Percentiles rank a stretch among this genome's conserved stretches.
Conservation (phyloP, 1,140 invertebrate species). For the Meloidogyne floridensis region DNA sequence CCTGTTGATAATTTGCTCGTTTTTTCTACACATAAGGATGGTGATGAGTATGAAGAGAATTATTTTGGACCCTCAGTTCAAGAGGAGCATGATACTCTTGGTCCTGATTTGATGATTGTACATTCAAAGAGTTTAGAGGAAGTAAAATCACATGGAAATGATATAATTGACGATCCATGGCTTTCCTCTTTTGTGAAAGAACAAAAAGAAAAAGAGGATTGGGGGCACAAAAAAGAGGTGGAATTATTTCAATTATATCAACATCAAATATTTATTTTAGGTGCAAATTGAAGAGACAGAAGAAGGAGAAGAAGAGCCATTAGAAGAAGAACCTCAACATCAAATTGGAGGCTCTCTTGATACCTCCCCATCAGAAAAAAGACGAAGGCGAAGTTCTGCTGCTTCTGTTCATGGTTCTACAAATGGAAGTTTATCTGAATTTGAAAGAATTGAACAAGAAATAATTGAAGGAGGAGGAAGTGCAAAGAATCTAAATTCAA, state of each 20-base stretch:
- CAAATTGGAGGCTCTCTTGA: conserved; percentile 5
- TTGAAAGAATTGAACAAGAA: conserved; percentile 31
- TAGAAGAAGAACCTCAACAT: conserved; percentile 22
- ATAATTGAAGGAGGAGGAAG: not conserved
- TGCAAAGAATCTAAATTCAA: not conserved
- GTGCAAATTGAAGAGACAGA: conserved; percentile 19
- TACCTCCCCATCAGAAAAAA: conserved; percentile 22
- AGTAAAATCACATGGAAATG: not conserved
- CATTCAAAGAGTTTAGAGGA: not conserved
- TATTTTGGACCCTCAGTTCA: not conserved
- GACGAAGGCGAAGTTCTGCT: conserved; percentile 1
- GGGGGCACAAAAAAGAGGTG: conserved; percentile 10
- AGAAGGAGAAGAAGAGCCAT: conserved; percentile 11
- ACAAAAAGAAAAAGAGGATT: not conserved
- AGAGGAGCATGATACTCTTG: not conserved
- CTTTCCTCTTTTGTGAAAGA: not conserved
- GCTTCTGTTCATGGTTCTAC: conserved; percentile 16
- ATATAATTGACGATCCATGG: not conserved
- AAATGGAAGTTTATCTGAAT: conserved; percentile 32
- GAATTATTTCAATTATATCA: not conserved
- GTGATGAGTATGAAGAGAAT: conserved; percentile 19
- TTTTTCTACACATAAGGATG: conserved; percentile 1
- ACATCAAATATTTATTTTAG: conserved; percentile 16
- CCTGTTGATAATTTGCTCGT: conserved; percentile 1
- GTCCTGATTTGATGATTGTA: not conserved